Evolutionary conservation across 1,140 invertebrate species (phyloP).

Genomic region (Drosophila lacteicornis): DNA sequence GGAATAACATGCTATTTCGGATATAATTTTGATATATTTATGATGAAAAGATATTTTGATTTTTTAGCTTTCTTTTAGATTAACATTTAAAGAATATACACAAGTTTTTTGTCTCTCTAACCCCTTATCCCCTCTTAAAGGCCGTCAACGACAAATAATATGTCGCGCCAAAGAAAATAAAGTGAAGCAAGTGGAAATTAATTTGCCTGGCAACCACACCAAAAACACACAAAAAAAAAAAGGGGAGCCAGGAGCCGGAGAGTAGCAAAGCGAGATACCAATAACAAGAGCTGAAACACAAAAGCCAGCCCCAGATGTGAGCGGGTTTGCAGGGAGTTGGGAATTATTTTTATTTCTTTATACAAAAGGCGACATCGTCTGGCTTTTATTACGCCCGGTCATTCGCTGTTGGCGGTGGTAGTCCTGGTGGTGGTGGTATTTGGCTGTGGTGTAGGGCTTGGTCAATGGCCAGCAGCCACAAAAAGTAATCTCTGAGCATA

Average conservation of each 20-base stretch:
- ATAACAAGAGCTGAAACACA: conserved; percentile 35
- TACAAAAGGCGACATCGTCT: conserved; percentile 74
- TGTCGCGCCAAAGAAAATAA: conserved; percentile 10
- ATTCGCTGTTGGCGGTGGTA: conserved; percentile 26
- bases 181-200: conserved; percentile 59
- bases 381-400: conserved; percentile 72
- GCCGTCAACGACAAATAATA: conserved; percentile 28
- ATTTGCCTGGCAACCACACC: conserved; percentile 49
- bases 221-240: conserved; percentile 9
- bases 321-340: conserved; percentile 12
- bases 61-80: neutral
- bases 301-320: conserved; percentile 36
- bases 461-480: conserved; percentile 72
- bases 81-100: neutral
- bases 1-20: too few species aligned
- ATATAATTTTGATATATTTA: too few species aligned
- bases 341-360: conserved; percentile 79
- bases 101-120: neutral
- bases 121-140: neutral
- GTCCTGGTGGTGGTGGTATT: conserved; percentile 15
- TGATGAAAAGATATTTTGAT: too few species aligned
- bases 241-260: conserved; percentile 4
- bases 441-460: conserved; percentile 39
- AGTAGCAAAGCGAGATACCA: conserved; percentile 42
- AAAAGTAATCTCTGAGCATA: conserved; percentile 82